Conservation (phyloP, 1,140 invertebrate genomes). For the Proales similis region DNA sequence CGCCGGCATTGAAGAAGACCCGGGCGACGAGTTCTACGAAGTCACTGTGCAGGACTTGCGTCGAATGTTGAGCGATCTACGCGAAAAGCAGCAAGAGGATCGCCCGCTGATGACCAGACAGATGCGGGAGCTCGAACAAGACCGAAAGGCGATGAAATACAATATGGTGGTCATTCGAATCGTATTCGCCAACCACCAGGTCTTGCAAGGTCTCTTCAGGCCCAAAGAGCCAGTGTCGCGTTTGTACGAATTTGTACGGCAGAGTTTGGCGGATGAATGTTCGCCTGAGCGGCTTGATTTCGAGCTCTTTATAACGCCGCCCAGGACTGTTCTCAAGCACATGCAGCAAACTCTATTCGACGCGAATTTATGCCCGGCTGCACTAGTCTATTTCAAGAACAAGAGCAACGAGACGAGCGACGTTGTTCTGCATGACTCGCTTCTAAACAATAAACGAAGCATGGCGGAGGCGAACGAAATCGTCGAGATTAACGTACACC, state of each 20-base stretch:
- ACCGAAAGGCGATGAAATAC: constrained; percentile 34
- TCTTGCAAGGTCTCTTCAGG: constrained; percentile 29
- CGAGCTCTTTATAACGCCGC: constrained; percentile 27
- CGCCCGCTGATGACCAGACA: constrained; percentile 28
- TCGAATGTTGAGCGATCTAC: constrained; percentile 26
- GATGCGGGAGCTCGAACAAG: constrained; percentile 32
- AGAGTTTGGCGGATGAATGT: constrained; percentile 6
- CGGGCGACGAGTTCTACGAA: constrained; percentile 11
- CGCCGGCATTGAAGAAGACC: not conserved
- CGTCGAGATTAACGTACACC: constrained; percentile 9
- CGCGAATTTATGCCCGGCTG: constrained; percentile 14
- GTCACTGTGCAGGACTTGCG: constrained; percentile 32
- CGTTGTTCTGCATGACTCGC: not conserved
- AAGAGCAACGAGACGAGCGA: constrained; percentile 18
- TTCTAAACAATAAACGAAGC: no score
- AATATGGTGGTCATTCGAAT: constrained; percentile 14
- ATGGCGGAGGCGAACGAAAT: constrained; percentile 12
- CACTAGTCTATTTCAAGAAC: constrained; percentile 28
- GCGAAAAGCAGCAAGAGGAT: constrained; percentile 8
- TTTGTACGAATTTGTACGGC: constrained; percentile 29
- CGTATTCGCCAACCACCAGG: constrained; percentile 23
- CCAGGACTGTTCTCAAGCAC: constrained; percentile 3
- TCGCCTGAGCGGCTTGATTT: constrained; percentile 7
- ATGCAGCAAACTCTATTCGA: constrained; percentile 22
- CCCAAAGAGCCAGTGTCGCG: constrained; percentile 20